Conservation (phyloP, 2,113 vertebrate species). For the Pardalotus punctatus region DNA sequence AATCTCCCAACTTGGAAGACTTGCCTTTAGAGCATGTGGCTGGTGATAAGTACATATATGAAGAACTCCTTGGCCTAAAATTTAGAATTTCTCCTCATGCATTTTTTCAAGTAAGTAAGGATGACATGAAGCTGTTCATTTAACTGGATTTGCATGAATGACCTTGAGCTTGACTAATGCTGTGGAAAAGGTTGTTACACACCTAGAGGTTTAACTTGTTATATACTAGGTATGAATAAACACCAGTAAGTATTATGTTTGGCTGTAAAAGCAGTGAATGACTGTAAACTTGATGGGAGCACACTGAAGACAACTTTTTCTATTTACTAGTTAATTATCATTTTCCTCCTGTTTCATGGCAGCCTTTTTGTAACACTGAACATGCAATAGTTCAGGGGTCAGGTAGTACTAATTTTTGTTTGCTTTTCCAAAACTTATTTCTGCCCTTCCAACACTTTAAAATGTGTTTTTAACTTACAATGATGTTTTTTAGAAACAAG, state of each 20-base stretch:
- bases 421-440: not conserved
- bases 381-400: not conserved
- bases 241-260: not conserved
- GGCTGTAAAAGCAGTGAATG: not conserved
- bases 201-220: not conserved
- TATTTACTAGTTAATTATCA: not conserved
- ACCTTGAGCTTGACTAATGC: not conserved
- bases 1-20: conserved; percentile 86
- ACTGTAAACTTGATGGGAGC: not conserved
- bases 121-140: not conserved
- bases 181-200: not conserved
- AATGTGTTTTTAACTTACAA: accelerated
- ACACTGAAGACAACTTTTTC: not conserved
- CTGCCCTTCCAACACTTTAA: not conserved
- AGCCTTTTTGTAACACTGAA: not conserved
- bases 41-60: conserved; percentile 86
- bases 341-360: not conserved
- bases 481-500: not conserved
- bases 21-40: conserved; percentile 87
- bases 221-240: not conserved
- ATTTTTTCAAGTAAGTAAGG: conserved; percentile 95
- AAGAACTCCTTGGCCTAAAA: conserved; percentile 88
- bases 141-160: not conserved
- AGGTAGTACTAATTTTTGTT: not conserved
- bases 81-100: conserved; percentile 95